Conservation (phyloP, 2,888 invertebrate species). For the Acleris literana region DNA sequence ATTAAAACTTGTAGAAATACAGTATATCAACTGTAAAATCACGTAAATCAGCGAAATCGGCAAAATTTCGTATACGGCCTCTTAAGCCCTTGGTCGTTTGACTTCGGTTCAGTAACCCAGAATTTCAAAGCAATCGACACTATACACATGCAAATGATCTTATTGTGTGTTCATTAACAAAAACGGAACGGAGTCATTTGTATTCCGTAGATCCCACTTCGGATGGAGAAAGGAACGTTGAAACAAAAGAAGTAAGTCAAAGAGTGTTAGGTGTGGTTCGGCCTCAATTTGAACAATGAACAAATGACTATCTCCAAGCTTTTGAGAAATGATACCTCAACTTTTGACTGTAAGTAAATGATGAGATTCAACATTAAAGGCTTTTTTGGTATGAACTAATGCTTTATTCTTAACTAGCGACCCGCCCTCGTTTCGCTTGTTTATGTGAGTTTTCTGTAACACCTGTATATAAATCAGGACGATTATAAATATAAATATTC, state of each 20-base stretch:
- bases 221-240: conserved; percentile 21
- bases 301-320: neutral
- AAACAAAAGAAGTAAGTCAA: conserved; percentile 22
- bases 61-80: too few relatives aligned
- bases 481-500: too few relatives aligned
- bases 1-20: too few relatives aligned
- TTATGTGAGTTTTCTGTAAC: too few relatives aligned
- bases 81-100: neutral
- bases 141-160: conserved; percentile 23
- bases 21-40: too few relatives aligned
- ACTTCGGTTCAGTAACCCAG: conserved; percentile 7
- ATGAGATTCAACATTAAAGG: too few relatives aligned
- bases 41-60: too few relatives aligned
- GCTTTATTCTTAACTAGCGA: too few relatives aligned
- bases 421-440: too few relatives aligned
- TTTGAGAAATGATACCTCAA: neutral
- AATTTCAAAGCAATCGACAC: conserved; percentile 8
- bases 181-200: conserved; percentile 19
- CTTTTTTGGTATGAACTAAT: too few relatives aligned
- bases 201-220: conserved; percentile 13
- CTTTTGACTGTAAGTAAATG: too few relatives aligned
- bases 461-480: too few relatives aligned
- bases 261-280: conserved; percentile 3
- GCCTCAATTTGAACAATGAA: conserved; percentile 8
- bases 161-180: conserved; percentile 20